A percentile compares a stretch with the other conserved stretches of the same genome.
These are phyloP conservation scores for Brassicogethes aeneus DNA, from an alignment of 2,888 invertebrate genomes.

Conservation along the genomic window DNA sequence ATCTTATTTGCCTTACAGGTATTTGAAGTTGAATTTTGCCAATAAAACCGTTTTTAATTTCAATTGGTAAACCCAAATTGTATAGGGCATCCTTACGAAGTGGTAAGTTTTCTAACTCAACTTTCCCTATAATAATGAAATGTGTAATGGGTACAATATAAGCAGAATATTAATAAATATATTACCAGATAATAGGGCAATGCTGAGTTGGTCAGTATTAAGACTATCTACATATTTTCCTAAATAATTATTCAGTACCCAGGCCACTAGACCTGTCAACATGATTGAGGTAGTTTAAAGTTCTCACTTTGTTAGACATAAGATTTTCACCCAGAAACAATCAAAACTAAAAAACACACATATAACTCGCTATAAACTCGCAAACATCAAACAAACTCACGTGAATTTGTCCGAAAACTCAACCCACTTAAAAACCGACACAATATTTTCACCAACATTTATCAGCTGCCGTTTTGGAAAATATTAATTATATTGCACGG, in stretches of 20 bases:
- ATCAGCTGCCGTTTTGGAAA: no score
- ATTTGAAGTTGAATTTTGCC: conserved; percentile 90
- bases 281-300: no score
- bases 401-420: conserved; percentile 10
- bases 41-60: conserved; percentile 82
- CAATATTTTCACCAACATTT: no score
- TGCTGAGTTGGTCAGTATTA: conserved; percentile 94
- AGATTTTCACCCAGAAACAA: no score
- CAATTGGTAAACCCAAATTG: conserved; percentile 84
- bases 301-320: no score
- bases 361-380: conserved; percentile 2
- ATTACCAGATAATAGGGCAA: conserved; percentile 89
- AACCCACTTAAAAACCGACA: no score
- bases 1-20: conserved; percentile 85
- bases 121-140: conserved; percentile 64
- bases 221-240: conserved; percentile 98
- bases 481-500: no score
- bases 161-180: background rate
- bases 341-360: no score
- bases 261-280: conserved; percentile 95
- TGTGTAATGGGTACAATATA: background rate
- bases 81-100: conserved; percentile 88
- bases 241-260: conserved; percentile 97
- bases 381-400: conserved; percentile 8
- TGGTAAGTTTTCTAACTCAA: conserved; percentile 95